Percentiles rank a stretch among this genome's conserved stretches.
Conservation (phyloP, 2,113 vertebrate species). For the Coptodon rendalli region DNA sequence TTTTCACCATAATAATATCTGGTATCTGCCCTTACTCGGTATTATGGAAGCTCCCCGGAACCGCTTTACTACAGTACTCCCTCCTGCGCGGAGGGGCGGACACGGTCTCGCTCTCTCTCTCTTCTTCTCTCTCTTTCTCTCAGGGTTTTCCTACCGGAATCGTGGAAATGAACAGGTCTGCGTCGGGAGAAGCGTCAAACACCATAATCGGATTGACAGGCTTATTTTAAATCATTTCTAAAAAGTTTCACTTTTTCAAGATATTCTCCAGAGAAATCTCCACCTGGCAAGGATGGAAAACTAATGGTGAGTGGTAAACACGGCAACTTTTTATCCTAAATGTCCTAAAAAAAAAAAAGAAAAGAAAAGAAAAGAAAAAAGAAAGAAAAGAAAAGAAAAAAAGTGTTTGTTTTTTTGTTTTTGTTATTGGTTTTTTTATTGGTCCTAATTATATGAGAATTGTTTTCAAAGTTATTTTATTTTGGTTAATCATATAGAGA, state of each 20-base stretch:
- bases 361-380: too few relatives aligned
- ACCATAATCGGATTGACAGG: background rate
- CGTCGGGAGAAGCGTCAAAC: background rate
- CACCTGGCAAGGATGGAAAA: slow-evolving; percentile 28
- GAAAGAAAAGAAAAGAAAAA: too few relatives aligned
- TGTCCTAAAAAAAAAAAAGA: fast-evolving
- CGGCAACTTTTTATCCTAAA: background rate
- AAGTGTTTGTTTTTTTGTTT: background rate
- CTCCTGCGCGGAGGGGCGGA: slow-evolving; percentile 18
- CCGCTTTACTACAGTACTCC: background rate
- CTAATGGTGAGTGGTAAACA: slow-evolving; percentile 52
- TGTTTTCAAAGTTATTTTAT: background rate
- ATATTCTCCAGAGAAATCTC: background rate
- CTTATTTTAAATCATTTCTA: background rate
- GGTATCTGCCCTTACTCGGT: slow-evolving; percentile 17
- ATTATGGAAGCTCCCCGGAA: slow-evolving; percentile 53
- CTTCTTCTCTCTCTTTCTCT: background rate
- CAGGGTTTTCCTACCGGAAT: background rate
- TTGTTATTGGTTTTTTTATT: background rate
- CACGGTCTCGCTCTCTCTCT: background rate
- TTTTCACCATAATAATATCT: background rate
- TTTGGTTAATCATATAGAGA: background rate
- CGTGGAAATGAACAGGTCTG: slow-evolving; percentile 24
- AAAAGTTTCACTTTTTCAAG: background rate
- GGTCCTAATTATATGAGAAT: background rate